A percentile compares a stretch with the other conserved stretches of the same genome.
Conservation (phyloP, 2,888 invertebrate genomes). For the Drosophila atroscutellata region DNA sequence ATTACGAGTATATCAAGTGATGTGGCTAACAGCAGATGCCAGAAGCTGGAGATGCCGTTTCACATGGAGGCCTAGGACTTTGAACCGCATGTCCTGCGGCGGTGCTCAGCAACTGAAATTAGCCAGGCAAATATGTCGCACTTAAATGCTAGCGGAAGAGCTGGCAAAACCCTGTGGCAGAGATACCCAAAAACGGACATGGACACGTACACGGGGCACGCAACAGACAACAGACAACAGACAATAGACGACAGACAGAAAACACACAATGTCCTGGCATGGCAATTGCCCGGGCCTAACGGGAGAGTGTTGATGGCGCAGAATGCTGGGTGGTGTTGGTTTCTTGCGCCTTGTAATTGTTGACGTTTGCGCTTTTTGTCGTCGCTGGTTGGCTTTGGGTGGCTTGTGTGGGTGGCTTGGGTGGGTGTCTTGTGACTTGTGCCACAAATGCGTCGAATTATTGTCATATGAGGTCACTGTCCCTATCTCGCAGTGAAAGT, state of each 20-base stretch:
- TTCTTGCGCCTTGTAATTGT: constrained; percentile 65
- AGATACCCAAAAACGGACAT: constrained; percentile 50
- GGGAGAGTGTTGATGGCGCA: constrained; percentile 10
- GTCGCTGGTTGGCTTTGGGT: constrained; percentile 9
- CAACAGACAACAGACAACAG: not conserved
- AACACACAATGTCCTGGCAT: constrained; percentile 33
- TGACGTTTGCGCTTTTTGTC: constrained; percentile 76
- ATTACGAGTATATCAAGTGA: constrained; percentile 15
- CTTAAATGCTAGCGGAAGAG: constrained; percentile 75
- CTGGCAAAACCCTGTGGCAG: constrained; percentile 48
- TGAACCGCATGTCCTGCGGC: constrained; percentile 67
- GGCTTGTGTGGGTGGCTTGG: constrained; percentile 11
- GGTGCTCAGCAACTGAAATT: constrained; percentile 58
- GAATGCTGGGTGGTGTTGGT: not conserved
- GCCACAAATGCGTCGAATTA: constrained; percentile 81
- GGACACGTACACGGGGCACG: constrained; percentile 13
- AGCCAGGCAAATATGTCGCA: constrained; percentile 80
- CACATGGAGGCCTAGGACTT: constrained; percentile 48
- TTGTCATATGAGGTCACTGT: constrained; percentile 80
- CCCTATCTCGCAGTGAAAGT: constrained; percentile 74
- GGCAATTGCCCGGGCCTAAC: constrained; percentile 66
- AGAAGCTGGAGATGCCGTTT: constrained; percentile 6
- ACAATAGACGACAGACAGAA: constrained; percentile 8
- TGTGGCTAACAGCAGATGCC: constrained; percentile 22
- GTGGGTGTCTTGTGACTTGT: constrained; percentile 37